These are phyloP conservation scores for Porites cylindrica DNA, from an alignment of 92 coral and sea anemone genomes.

Conservation along the genomic window DNA sequence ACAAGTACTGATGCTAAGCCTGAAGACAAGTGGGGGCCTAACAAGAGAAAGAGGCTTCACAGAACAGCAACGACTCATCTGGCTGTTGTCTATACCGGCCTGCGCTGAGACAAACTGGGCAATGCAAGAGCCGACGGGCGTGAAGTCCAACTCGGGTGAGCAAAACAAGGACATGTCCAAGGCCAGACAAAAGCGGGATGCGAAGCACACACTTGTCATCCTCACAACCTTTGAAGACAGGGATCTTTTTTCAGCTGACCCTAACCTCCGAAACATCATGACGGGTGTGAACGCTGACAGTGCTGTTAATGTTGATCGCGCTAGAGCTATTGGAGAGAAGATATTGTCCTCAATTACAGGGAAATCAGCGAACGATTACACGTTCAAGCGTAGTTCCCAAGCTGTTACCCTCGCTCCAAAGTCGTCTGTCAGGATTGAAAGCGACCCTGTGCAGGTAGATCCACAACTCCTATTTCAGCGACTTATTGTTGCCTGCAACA, in stretches of 20 bases:
- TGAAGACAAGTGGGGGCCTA: slow-evolving; percentile 13
- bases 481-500: slow-evolving; percentile 42
- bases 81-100: slow-evolving; percentile 24
- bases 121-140: slow-evolving; percentile 43
- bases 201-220: slow-evolving; percentile 27
- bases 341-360: slow-evolving; percentile 28
- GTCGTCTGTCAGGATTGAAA: slow-evolving; percentile 19
- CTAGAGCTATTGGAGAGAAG: slow-evolving; percentile 29
- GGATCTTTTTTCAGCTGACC: background rate
- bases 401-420: background rate
- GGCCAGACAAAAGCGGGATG: slow-evolving; percentile 24
- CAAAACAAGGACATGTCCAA: slow-evolving; percentile 46
- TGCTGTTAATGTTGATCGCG: background rate
- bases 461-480: slow-evolving; percentile 68
- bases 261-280: slow-evolving; percentile 28
- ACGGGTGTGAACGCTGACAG: slow-evolving; percentile 21
- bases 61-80: slow-evolving; percentile 5
- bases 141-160: slow-evolving; percentile 40
- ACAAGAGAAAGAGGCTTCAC: slow-evolving; percentile 5
- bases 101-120: slow-evolving; percentile 41
- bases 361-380: slow-evolving; percentile 1
- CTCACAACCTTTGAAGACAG: background rate
- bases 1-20: slow-evolving; percentile 20
- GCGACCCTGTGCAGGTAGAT: slow-evolving; percentile 44
- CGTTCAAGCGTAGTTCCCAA: slow-evolving; percentile 37